A percentile compares a stretch with the other conserved stretches of the same genome.
Conservation (phyloP, 2,888 invertebrate genomes). For the Bimastos eiseni region DNA sequence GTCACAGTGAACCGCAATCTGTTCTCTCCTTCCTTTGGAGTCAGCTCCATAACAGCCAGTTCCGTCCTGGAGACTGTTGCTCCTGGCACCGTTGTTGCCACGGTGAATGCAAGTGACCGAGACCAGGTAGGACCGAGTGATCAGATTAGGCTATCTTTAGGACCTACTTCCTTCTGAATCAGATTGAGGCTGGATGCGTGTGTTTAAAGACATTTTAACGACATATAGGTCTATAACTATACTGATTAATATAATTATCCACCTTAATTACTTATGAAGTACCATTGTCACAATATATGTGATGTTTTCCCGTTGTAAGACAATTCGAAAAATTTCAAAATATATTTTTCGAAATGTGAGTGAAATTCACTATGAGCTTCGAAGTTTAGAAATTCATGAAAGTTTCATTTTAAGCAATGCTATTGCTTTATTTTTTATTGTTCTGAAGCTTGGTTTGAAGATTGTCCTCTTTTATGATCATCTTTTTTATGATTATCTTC, state of each 20-base stretch:
- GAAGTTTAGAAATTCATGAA: no score
- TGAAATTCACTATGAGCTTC: no score
- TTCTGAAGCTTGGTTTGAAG: no score
- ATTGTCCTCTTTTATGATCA: no score
- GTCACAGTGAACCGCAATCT: constrained; percentile 52
- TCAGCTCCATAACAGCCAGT: constrained; percentile 43
- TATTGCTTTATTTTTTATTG: no score
- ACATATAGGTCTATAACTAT: neutral
- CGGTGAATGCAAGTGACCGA: constrained; percentile 52
- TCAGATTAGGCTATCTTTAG: neutral
- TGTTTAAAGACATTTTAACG: neutral
- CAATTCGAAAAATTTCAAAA: no score
- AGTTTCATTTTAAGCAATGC: no score
- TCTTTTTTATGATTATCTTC: no score
- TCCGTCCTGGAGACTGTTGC: constrained; percentile 48
- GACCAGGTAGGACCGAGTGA: constrained; percentile 49
- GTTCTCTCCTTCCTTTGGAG: constrained; percentile 47
- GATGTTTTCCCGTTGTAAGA: no score
- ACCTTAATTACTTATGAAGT: neutral
- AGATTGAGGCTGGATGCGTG: neutral
- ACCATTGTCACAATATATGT: no score
- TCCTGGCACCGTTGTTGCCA: constrained; percentile 47
- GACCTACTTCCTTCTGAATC: neutral
- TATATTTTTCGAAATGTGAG: no score
- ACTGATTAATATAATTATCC: neutral